A percentile compares a stretch with the other conserved stretches of the same genome.
These are phyloP conservation scores for Lithobates sylvaticus DNA, from an alignment of 2,797 vertebrate genomes.

Conservation along the genomic window DNA sequence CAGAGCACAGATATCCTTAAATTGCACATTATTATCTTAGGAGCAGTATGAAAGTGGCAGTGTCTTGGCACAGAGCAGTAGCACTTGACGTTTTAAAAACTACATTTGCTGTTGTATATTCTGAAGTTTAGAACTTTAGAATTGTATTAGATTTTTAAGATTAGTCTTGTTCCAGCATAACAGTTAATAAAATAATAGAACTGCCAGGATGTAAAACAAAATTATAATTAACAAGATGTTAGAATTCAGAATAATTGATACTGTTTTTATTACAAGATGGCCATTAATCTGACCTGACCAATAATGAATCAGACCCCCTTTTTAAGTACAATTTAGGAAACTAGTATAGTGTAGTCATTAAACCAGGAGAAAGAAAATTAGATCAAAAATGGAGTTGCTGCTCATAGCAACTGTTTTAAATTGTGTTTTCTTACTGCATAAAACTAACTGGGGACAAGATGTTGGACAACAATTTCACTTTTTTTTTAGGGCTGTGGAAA, in stretches of 20 bases:
- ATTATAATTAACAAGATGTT: background rate
- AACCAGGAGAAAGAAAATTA: background rate
- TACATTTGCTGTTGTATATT: slow-evolving; percentile 10
- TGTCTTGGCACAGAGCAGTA: slow-evolving; percentile 5
- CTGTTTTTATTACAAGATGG: background rate
- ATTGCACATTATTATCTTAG: slow-evolving; percentile 33
- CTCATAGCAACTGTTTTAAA: too few relatives aligned
- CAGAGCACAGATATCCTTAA: slow-evolving; percentile 25
- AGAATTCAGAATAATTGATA: background rate
- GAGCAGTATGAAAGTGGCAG: background rate
- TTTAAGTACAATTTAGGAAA: too few relatives aligned
- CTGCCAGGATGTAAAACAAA: background rate
- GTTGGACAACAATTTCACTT: too few relatives aligned
- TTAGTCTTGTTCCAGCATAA: background rate
- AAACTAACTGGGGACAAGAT: too few relatives aligned
- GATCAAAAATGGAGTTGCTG: background rate
- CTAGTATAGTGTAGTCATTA: background rate
- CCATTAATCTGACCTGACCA: background rate
- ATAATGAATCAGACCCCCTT: too few relatives aligned
- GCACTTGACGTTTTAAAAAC: background rate
- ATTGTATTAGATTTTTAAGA: background rate
- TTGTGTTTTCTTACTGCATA: too few relatives aligned
- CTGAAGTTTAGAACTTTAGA: background rate
- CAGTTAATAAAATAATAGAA: background rate
- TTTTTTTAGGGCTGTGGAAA: too few relatives aligned